Evolutionary conservation across 1,140 invertebrate species (phyloP), one percentile per base, ranked within the genome.

Genomic region (Tetraneura akinire): DNA sequence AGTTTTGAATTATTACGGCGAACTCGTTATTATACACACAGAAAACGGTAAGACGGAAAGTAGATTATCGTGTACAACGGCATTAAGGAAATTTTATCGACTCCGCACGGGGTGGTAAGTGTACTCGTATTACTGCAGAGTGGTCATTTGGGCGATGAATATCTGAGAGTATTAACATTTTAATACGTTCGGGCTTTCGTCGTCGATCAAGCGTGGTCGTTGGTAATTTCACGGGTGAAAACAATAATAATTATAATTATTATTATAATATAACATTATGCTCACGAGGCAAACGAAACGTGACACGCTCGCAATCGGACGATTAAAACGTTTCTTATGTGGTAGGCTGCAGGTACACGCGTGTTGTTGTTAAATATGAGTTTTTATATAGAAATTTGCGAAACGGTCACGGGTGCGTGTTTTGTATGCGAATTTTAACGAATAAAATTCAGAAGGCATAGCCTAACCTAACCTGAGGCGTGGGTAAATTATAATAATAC

Each of bases 401-500:
- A 37, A 37, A 37, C 32, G n/a, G n/a, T n/a, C n/a, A n/a, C n/a
- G n/a, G n/a, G n/a, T n/a, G n/a, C n/a, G n/a, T n/a, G n/a, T n/a
- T n/a, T n/a, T n/a, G n/a, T n/a, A n/a, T n/a, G n/a, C n/a, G n/a
- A n/a, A n/a, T n/a, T n/a, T n/a, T n/a, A n/a, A n/a, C n/a, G n/a
- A n/a, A n/a, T n/a, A n/a, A n/a, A n/a, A n/a, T n/a, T n/a, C n/a
- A n/a, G n/a, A n/a, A n/a, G n/a, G n/a, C n/a, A 37, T 37, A 37
- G 32, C 8, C 8, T 4, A 37, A 37, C 8, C 32, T 3, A 4
- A 4, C 8, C 8, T 37, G 32, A 37, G 8, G 8, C 3, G n/a
- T 4, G 8, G 32, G 32, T 37, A 18, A 16, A 10, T 18, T 9
- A 16, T 42, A 21, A 57, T 26, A 47, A 60, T 73, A 80, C 85